Base-by-base conservation (phyloP, 2,113 vertebrate species). In the Burhinus oedicnemus region DNA sequence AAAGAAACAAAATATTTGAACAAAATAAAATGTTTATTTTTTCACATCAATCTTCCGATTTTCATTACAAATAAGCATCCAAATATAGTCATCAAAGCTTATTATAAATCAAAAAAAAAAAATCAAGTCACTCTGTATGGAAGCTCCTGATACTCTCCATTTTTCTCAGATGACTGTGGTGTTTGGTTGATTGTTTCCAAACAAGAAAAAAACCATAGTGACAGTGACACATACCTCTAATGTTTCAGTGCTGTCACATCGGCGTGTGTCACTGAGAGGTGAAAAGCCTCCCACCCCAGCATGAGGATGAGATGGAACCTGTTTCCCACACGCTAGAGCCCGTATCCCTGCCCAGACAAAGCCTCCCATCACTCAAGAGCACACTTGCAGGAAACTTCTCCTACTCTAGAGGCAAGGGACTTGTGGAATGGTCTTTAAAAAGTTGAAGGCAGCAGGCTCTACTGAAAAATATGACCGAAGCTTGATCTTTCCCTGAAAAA, bases 231-330 rank as follows among this genome's bases (percentile, higher is more conserved):
- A 30, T 26, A n/a, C 3, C 70, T 18, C 30, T 54, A 49, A 21
- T 25, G 21, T 54, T 78, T 90, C 55, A 22, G 22, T 26, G 18
- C 14, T 76, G 38, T 34, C 34, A 2, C 29, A 19, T 1, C 13
- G 25, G 8, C 64, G 23, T 15, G 16, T 54, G 32, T 29, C 79
- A 77, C 18, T 57, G 45, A 42, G 19, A 80, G 40, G 62, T 32
- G 32, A 86, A 85, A 83, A 86, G 26, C 26, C 15, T 75, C 27
- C 44, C 42, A 64, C 18, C 12, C 8, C 29, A 78, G 27, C 23
- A 65, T 0, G 0, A 64, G 40, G 36, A 52, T 13, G 12, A 51
- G 21, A 60, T 6, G 15, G 15, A 89, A 10, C 7, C 45, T 17
- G 23, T 51, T 82, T 83, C 38, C 25, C 29, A 47, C 2, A 29